These are phyloP conservation scores for Acheta domesticus DNA, from an alignment of 2,888 invertebrate species.

Conservation along the genomic window DNA sequence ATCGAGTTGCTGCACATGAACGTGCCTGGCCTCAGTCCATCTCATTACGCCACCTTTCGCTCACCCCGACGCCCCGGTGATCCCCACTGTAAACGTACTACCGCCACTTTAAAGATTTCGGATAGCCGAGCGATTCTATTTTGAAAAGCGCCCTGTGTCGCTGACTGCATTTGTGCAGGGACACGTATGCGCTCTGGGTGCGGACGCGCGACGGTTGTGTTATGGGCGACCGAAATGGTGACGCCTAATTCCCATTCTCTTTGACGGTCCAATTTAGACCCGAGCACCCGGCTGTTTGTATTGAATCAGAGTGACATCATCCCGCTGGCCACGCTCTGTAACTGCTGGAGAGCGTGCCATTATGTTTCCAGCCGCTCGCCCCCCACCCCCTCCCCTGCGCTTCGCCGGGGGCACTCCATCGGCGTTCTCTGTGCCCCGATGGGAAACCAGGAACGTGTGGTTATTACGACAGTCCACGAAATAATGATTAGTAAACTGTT, in stretches of 20 bases:
- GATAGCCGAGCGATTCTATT: neutral
- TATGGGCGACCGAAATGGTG: constrained; percentile 18
- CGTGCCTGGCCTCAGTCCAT: too few relatives aligned
- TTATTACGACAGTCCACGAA: too few relatives aligned
- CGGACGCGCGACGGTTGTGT: neutral
- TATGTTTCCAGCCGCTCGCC: neutral
- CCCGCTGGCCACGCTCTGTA: constrained; percentile 2
- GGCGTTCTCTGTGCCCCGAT: too few relatives aligned
- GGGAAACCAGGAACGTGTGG: too few relatives aligned
- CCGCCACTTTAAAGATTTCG: neutral
- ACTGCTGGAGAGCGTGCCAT: constrained; percentile 18
- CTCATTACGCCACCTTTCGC: too few relatives aligned
- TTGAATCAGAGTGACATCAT: constrained; percentile 18
- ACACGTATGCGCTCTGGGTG: neutral
- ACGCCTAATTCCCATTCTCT: constrained; percentile 18
- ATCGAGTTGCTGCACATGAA: too few relatives aligned
- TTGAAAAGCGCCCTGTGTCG: neutral
- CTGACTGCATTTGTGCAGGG: neutral
- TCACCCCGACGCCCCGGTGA: too few relatives aligned
- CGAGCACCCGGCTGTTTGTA: neutral
- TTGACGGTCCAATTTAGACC: constrained; percentile 18
- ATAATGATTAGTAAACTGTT: too few relatives aligned
- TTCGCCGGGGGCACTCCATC: neutral
- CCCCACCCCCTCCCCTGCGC: neutral
- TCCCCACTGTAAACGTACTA: too few relatives aligned